Base-by-base conservation (phyloP, 64 coral and sea anemone genomes). In the Montipora capricornis region DNA sequence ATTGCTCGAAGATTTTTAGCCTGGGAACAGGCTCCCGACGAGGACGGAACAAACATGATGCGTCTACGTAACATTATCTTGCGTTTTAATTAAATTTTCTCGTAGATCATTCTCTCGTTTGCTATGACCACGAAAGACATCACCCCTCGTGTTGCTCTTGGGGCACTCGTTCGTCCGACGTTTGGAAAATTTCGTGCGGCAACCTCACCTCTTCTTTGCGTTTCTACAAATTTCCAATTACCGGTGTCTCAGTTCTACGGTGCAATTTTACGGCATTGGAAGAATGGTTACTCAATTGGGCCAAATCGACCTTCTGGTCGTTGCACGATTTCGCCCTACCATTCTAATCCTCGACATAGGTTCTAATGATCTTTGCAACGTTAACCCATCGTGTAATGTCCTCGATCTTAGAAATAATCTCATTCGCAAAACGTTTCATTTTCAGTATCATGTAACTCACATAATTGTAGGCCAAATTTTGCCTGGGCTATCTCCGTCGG, bases 141-240 rank as follows among this genome's bases (percentile, higher is more conserved):
- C 60, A 64, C 60, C 60, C 60, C 13, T 10, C 60, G 2, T 13
- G 9, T 64, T 64, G 8, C 8, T 11, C 8, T 64, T 64, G 3
- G 57, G 81, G 3, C 81, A 84, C 58, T 84, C 81, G 5, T 84
- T 84, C 66, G 81, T 84, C 22, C 26, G 81, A 55, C 81, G 58
- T 44, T 37, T 84, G 57, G 45, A 66, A 16, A 84, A 84, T 58
- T 84, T 62, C 58, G 22, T 84, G 24, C 24, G 11, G 19, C 9
- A 12, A 10, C 15, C 48, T 62, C 19, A 62, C 14, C 53, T 44
- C 57, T 44, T 44, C 60, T 62, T 5, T 49, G 44, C 3, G 60
- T 87, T n/a, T 29, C 29, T 44, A 11, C 14, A 6, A 64, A 64
- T 60, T 84, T 64, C 20, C 51, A 24, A 62, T 29, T 67, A 3